Evolutionary conservation across 1,140 invertebrate genomes (phyloP), one percentile per base, ranked within the genome.

Genomic region (Anoplolepis gracilipes): DNA sequence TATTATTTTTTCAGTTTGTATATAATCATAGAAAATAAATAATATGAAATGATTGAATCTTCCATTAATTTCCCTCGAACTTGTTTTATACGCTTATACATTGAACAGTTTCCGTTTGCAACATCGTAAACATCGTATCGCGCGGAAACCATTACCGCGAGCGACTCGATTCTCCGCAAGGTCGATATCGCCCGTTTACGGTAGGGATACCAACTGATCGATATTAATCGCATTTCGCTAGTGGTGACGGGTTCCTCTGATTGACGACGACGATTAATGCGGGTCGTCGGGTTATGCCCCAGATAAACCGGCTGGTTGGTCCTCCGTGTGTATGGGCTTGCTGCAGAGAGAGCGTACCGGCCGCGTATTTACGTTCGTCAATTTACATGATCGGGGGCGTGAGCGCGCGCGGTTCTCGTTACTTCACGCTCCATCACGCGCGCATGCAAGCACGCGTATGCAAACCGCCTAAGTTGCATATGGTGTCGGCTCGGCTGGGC

Each of bases 211-310:
- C 19, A 57, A 7, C 78, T 88, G 88, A 90, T 90, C 88, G 84
- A 88, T 87, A 90, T 90, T 90, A 90, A 90, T 90, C 89, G 89
- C 86, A 84, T 90, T 87, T 77, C 85, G 61, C 10, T 33, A 61
- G 57, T 76, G 22, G 70, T 49, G 39, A 70, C 55, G 42, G 78
- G 46, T 79, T 78, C 42, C 81, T 86, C 89, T 90, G 89, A 90
- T 90, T 73, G 89, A 90, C 88, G 88, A 87, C 81, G 81, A 64
- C 89, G 86, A 90, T 90, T 90, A 90, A 90, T 90, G 77, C 89
- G 55, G 89, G 61, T 90, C 88, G 89, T 90, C 88, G 81, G 86
- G 61, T 85, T 85, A 86, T 62, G 85, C 67, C 49, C 61, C 36
- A 67, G 76, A 77, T 87, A 90, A 85, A 90, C 72, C 64, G 53